Evolutionary conservation across 30 jellyfish, hydroid and myxozoan species (phyloP).

Genomic region (Pelagia noctiluca): DNA sequence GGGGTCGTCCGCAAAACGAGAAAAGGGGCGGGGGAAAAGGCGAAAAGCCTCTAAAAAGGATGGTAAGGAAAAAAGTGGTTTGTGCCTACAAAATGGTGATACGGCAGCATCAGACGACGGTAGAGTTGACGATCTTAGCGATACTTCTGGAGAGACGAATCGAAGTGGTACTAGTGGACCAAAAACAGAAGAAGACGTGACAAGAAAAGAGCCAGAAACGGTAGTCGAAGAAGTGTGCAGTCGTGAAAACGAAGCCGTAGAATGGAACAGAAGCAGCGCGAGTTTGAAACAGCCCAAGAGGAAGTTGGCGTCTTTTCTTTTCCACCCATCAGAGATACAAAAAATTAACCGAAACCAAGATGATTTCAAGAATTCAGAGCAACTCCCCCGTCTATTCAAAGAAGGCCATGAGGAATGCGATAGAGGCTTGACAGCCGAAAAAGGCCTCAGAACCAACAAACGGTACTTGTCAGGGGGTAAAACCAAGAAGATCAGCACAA

Average conservation of each 20-base stretch:
- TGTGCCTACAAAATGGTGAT: too few relatives aligned
- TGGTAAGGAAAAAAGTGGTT: too few relatives aligned
- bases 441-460: background rate
- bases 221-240: too few relatives aligned
- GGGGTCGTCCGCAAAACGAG: conserved; percentile 56
- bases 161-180: too few relatives aligned
- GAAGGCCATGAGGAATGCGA: background rate
- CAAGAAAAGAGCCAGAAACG: background rate
- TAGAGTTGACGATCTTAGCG: too few relatives aligned
- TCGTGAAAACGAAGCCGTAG: too few relatives aligned
- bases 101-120: too few relatives aligned
- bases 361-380: background rate
- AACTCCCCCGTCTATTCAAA: too few relatives aligned
- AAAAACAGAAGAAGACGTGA: conserved; percentile 46
- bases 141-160: too few relatives aligned
- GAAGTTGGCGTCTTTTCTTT: background rate
- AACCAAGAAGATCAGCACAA: background rate
- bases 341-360: background rate
- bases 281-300: background rate
- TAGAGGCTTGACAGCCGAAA: background rate
- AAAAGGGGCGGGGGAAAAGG: too few relatives aligned
- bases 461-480: background rate
- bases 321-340: conserved; percentile 7
- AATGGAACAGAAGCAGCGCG: conserved; percentile 5
- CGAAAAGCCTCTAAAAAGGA: too few relatives aligned